Evolutionary conservation across 1,140 invertebrate genomes (phyloP), one percentile per base, ranked within the genome.

Genomic region (Drosophila sucinea): DNA sequence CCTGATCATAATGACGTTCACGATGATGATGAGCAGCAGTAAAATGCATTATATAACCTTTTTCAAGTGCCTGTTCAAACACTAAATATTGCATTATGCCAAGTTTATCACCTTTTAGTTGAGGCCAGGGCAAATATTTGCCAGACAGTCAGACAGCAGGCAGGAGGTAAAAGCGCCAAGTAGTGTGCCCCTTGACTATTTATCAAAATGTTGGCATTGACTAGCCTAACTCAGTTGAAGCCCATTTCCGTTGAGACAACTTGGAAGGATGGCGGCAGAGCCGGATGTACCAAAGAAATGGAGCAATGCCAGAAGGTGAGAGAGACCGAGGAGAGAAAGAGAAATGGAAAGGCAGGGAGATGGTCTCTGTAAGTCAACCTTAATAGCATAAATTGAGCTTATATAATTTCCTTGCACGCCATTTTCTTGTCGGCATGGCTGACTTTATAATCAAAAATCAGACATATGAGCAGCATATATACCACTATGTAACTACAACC

Each of bases 31-130:
- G 32, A 6, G 6, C 51, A 35, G 38, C 17, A 25, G 41, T 44
- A 29, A 66, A 82, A 27, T 61, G 65, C 76, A 83, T 77, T 79
- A 77, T 51, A 64, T 67, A 76, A 68, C 67, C 76, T 54, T 70
- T 73, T 76, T 51, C 23, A 70, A 83, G 75, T 67, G 80, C 62
- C 62, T 75, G 41, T 67, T 67, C 70, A 77, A 84, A 74, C 81
- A 72, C 70, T 75, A 73, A 81, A 86, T 81, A 81, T 75, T 73
- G 66, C 81, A 85, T 81, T 79, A 81, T 81, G 78, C 66, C 74
- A 78, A 70, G 81, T 85, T 85, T 74, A 81, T 78, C 81, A 81
- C 78, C 70, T 78, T 78, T 85, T 72, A 81, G 74, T 77, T 51
- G 67, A 74, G 67, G 70, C 61, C 70, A 54, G 60, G 32, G 68